A percentile compares a stretch with the other conserved stretches of the same genome.
Conservation (phyloP, 1,140 invertebrate species). For the Bombyx mori region ASM3026992v2 NC_085122.1:6247501-6248000, state of each 20-base stretch:
- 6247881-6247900: constrained; percentile 50
- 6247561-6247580: constrained; percentile 28
- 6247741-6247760: constrained; percentile 40
- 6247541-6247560: constrained; percentile 20
- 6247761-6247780: constrained; percentile 39
- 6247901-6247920: constrained; percentile 54
- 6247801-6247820: constrained; percentile 41
- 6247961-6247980: too few relatives aligned
- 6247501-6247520: constrained; percentile 5
- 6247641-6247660: neutral
- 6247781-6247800: constrained; percentile 46
- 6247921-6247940: constrained; percentile 54
- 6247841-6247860: constrained; percentile 52
- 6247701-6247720: constrained; percentile 51
- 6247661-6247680: constrained; percentile 54
- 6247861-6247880: constrained; percentile 45
- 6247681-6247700: constrained; percentile 55
- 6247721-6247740: constrained; percentile 33
- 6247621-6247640: neutral
- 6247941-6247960: constrained; percentile 4
- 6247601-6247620: too few relatives aligned
- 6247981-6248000: too few relatives aligned
- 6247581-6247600: constrained; percentile 27
- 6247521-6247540: neutral
- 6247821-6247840: constrained; percentile 46